Evolutionary conservation across 2,113 vertebrate species (phyloP), one percentile per base, ranked within the genome.

Genomic region (Osmerus eperlanus): DNA sequence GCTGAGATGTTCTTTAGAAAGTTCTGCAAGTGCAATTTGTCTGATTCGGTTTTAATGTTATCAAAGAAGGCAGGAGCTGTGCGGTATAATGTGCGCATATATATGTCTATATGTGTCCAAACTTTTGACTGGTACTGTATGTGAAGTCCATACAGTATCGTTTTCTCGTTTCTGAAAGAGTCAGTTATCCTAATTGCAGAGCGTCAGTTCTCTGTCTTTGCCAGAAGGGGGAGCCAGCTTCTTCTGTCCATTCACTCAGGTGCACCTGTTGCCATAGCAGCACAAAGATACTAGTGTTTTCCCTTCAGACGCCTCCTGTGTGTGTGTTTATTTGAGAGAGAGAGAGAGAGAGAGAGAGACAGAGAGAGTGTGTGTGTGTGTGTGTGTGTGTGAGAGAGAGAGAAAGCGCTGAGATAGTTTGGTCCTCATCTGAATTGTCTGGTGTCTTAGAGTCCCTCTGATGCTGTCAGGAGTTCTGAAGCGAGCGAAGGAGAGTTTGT

Each of bases 241-340:
- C 67, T 68, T 21, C 11, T 60, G 84, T 84, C 29, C 15, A 52
- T 67, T 84, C 84, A 60, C 74, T 84, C 79, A 84, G 67, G 83
- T 91, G 84, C 91, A 91, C 87, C 86, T 92, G 88, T 94, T 93
- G 86, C 91, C 90, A 81, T 93, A 85, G 90, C 80, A 92, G 90
- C 88, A 76, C 76, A 84, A 89, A 82, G 87, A 84, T 76, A 78
- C 78, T 84, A 88, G 71, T 86, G 86, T 89, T 83, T 85, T 83
- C 60, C 75, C 65, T 9, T 0, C 69, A 75, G 65, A 67, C 53
- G 68, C 21, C 65, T 60, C 51, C 12, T 81, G 84, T 13, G 73
- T 83, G 62, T 78, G 51, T 84, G 28, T 79, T 21, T 72, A 28
- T 77, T 1, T 71, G 60, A 63, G 75, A 68, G 53, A 70, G 76